A percentile compares a stretch with the other conserved stretches of the same genome.
Conservation (phyloP, 2,113 vertebrate species). For the Gavia stellata region DNA sequence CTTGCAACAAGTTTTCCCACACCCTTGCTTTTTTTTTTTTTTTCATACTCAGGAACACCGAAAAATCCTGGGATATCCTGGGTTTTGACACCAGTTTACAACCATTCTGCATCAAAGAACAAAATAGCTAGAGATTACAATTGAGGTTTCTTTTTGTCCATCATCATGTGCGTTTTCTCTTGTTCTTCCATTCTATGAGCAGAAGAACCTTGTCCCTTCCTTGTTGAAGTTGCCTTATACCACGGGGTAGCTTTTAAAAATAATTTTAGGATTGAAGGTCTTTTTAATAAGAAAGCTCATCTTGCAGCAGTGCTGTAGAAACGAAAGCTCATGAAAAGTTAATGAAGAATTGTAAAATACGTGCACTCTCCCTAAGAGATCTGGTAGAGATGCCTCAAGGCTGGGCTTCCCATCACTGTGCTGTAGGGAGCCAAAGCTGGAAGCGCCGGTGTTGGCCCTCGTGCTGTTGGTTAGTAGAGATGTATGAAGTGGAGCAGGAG, state of each 20-base stretch:
- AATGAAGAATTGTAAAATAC: not conserved
- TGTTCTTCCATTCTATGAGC: not conserved
- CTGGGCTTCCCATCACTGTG: not conserved
- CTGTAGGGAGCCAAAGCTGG: not conserved
- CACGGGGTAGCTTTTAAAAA: not conserved
- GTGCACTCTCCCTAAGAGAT: too few relatives aligned
- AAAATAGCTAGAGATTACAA: not conserved
- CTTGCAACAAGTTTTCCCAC: not conserved
- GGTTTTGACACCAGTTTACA: not conserved
- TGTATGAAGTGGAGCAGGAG: not conserved
- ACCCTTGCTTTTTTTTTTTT: not conserved
- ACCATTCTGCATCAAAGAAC: not conserved
- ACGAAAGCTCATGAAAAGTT: not conserved
- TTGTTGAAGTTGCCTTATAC: not conserved
- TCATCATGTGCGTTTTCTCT: rapidly evolving
- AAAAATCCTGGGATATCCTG: not conserved
- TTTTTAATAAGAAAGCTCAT: not conserved
- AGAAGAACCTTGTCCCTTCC: not conserved
- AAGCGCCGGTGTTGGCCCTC: not conserved
- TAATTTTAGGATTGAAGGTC: not conserved
- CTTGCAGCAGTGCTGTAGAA: not conserved
- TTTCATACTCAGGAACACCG: not conserved
- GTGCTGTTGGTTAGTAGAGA: not conserved
- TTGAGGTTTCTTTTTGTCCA: not conserved
- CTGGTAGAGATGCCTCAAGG: not conserved